Conservation (phyloP, 2,888 invertebrate species). For the Biston stratarius region DNA sequence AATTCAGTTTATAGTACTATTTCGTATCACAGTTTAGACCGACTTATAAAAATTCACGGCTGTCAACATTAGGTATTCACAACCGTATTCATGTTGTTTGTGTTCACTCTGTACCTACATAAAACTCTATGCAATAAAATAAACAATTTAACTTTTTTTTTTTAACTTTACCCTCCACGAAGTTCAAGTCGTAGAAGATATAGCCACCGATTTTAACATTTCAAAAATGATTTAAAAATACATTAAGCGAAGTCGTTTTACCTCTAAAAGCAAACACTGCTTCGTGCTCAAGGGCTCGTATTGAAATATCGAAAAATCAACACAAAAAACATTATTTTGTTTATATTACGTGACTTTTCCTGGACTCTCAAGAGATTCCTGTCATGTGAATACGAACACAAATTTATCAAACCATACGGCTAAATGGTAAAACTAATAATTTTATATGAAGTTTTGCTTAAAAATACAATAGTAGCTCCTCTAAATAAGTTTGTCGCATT, state of each 20-base stretch:
- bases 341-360: constrained; percentile 35
- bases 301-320: constrained; percentile 29
- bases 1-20: no score
- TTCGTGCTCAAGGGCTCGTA: constrained; percentile 49
- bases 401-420: background rate
- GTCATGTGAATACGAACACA: constrained; percentile 19
- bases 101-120: no score
- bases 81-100: no score
- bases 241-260: constrained; percentile 43
- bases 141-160: no score
- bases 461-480: background rate
- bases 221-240: constrained; percentile 53
- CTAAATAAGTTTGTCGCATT: background rate
- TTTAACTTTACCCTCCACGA: constrained; percentile 25
- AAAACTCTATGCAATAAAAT: no score
- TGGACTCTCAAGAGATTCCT: constrained; percentile 12
- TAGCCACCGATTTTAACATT: constrained; percentile 38
- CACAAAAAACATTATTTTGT: constrained; percentile 27
- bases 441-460: no score
- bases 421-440: background rate
- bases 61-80: no score
- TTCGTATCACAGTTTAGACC: no score
- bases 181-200: constrained; percentile 3
- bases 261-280: constrained; percentile 40
- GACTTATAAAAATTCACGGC: no score